Percentiles rank a stretch among this genome's conserved stretches.
phyloP scores from a whole-genome alignment of 2,113 vertebrate species.

The Phyllostomus discolor region DNA sequence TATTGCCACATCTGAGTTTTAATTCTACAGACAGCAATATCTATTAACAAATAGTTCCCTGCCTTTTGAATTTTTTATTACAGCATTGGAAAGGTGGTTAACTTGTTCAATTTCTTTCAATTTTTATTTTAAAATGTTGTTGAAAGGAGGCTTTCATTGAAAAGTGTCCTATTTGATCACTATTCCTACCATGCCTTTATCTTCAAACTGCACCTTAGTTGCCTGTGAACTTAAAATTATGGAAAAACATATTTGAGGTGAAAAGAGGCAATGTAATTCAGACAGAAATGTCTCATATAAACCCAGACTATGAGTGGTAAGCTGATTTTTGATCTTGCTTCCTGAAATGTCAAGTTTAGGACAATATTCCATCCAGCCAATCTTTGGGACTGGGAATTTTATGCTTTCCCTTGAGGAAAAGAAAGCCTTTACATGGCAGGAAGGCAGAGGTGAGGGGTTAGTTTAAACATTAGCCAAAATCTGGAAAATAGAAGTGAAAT shows the following conservation, averaged over 20 bases:
- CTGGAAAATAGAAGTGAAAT: not conserved
- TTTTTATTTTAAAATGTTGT: not conserved
- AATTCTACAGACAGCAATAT: not conserved
- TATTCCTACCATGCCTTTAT: not conserved
- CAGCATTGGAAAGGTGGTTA: not conserved
- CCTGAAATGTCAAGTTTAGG: not conserved
- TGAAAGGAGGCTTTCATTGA: not conserved
- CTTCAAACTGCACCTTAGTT: not conserved
- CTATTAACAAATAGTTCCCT: not conserved
- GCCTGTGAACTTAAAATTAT: not conserved
- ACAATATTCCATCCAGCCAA: not conserved
- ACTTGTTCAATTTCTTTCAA: not conserved
- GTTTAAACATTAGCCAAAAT: not conserved
- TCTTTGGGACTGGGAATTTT: not conserved
- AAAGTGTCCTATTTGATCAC: not conserved
- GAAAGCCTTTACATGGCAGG: not conserved
- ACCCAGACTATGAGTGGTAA: not conserved
- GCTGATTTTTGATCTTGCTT: not conserved
- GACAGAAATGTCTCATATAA: not conserved
- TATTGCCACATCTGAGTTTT: not conserved
- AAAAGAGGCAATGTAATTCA: not conserved
- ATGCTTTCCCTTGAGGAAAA: not conserved
- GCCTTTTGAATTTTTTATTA: not conserved
- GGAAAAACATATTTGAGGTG: not conserved
- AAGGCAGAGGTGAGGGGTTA: not conserved